Percentiles rank a stretch among this genome's conserved stretches.
These are phyloP conservation scores for Lasioglossum baleicum DNA, from an alignment of 1,140 invertebrate genomes.

Conservation along the genomic window DNA sequence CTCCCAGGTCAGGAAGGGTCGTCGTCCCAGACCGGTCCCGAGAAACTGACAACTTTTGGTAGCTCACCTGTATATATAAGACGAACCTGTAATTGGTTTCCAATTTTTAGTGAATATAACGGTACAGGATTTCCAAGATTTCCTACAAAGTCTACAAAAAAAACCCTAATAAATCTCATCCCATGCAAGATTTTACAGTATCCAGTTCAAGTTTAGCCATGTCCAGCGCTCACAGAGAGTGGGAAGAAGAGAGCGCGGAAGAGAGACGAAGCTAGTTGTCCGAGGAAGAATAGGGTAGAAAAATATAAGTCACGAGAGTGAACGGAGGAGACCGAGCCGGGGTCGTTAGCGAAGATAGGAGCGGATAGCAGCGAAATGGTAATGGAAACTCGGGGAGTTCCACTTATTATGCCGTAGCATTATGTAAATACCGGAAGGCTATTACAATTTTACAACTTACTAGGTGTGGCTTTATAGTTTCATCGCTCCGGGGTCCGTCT, in stretches of 20 bases:
- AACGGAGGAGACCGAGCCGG: slow-evolving; percentile 1
- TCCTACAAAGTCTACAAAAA: not conserved
- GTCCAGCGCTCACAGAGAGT: not conserved
- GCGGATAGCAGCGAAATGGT: slow-evolving; percentile 65
- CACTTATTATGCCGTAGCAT: slow-evolving; percentile 75
- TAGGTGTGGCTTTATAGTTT: slow-evolving; percentile 74
- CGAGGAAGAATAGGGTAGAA: slow-evolving; percentile 57
- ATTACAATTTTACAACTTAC: slow-evolving; percentile 78
- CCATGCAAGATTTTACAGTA: not conserved
- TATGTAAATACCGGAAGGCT: slow-evolving; percentile 77
- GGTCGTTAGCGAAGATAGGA: slow-evolving; percentile 73
- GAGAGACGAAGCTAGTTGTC: slow-evolving; percentile 9
- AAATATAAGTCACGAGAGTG: slow-evolving; percentile 62
- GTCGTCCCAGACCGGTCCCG: no score
- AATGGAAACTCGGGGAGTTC: slow-evolving; percentile 72
- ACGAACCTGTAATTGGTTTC: no score
- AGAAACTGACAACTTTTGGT: no score
- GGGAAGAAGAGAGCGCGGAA: not conserved
- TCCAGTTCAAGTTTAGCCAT: not conserved
- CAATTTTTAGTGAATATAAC: no score
- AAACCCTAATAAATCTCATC: no score
- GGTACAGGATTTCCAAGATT: not conserved
- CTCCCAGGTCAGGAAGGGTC: no score
- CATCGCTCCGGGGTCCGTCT: slow-evolving; percentile 54
- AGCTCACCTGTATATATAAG: no score